Evolutionary conservation across 2,888 invertebrate genomes (phyloP).

Genomic region (Calephelis perditalis): DNA sequence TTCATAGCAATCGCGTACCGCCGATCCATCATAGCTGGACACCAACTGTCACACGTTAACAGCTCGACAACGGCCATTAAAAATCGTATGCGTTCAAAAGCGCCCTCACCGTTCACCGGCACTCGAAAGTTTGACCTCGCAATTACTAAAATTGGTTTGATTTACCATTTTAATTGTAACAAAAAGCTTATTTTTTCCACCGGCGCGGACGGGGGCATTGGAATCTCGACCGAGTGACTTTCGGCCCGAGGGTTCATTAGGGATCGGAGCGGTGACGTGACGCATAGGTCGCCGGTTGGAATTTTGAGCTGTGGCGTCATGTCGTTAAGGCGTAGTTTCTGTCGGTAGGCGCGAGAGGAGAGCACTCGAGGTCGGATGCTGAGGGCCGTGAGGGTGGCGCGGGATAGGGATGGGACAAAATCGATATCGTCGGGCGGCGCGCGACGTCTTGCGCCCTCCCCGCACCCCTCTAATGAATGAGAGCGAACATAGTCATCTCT

Average conservation of each 20-base stretch:
- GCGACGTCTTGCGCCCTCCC: constrained; percentile 70
- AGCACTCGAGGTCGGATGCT: constrained; percentile 78
- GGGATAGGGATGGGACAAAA: constrained; percentile 68
- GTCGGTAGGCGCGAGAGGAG: constrained; percentile 75
- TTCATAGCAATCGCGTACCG: constrained; percentile 14
- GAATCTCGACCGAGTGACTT: constrained; percentile 76
- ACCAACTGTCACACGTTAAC: constrained; percentile 36
- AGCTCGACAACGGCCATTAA: constrained; percentile 46
- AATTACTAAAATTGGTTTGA: constrained; percentile 78
- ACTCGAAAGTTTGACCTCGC: constrained; percentile 73
- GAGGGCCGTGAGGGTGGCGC: constrained; percentile 55
- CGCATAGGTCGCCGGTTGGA: constrained; percentile 44
- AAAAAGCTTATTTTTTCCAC: constrained; percentile 75
- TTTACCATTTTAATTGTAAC: constrained; percentile 78
- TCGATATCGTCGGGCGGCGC: constrained; percentile 76
- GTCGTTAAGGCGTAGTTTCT: constrained; percentile 72
- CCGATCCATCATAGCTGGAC: constrained; percentile 27
- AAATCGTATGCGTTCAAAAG: constrained; percentile 59
- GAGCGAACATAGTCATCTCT: constrained; percentile 74
- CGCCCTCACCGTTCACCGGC: constrained; percentile 50
- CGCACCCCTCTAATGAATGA: constrained; percentile 73
- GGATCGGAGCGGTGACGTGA: constrained; percentile 53
- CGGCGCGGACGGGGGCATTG: constrained; percentile 56
- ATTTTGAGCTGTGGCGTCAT: constrained; percentile 71
- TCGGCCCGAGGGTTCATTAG: constrained; percentile 69